These are phyloP conservation scores for Cottus gobio DNA, from an alignment of 2,113 vertebrate genomes.

Conservation along the genomic window DNA sequence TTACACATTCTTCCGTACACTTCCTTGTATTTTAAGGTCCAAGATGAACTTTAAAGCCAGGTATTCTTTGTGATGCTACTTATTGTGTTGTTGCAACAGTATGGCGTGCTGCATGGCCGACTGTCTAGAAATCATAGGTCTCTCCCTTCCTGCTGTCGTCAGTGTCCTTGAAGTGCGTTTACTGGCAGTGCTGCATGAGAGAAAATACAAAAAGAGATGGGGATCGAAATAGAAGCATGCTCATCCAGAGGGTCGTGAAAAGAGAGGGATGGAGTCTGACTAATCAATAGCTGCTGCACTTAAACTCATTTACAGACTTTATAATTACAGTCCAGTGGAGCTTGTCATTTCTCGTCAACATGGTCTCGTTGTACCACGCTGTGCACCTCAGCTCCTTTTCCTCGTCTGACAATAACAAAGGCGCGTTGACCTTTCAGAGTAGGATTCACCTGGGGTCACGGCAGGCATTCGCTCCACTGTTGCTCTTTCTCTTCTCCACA, in stretches of 20 bases:
- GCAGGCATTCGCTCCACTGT: not conserved
- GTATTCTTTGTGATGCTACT: not conserved
- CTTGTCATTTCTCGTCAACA: constrained; percentile 49
- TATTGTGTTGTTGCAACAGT: not conserved
- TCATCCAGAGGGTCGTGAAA: constrained; percentile 1
- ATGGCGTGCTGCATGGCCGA: constrained; percentile 12
- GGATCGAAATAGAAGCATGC: not conserved
- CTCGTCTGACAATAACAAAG: constrained; percentile 21
- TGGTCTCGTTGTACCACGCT: not conserved
- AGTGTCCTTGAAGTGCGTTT: constrained; percentile 42
- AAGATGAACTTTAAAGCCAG: constrained; percentile 5
- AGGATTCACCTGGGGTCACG: not conserved
- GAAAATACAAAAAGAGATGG: constrained; percentile 2
- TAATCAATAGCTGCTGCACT: constrained; percentile 34
- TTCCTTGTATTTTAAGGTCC: not conserved
- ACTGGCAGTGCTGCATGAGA: constrained; percentile 7
- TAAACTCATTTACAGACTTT: constrained; percentile 21
- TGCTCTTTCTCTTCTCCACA: not conserved
- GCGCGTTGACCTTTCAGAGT: constrained; percentile 37
- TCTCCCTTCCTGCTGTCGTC: constrained; percentile 16
- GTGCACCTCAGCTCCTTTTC: constrained; percentile 7
- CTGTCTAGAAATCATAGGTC: not conserved
- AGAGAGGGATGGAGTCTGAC: not conserved
- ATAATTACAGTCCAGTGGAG: constrained; percentile 47
- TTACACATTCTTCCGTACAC: not conserved